Evolutionary conservation across 2,797 vertebrate genomes (phyloP), one percentile per base, ranked within the genome.

Genomic region (Bryconaethiops microstoma): DNA sequence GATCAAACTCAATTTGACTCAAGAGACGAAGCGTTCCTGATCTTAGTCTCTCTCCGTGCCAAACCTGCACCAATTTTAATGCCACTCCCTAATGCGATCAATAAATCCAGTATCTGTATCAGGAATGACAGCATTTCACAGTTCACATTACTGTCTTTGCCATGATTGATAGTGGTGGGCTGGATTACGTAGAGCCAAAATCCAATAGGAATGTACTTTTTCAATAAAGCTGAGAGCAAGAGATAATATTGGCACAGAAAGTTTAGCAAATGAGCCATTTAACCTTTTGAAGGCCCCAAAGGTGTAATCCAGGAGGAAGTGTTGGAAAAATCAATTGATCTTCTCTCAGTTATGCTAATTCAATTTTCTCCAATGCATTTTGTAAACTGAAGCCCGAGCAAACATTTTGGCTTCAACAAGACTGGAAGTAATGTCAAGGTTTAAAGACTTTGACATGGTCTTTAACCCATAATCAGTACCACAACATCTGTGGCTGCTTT

Each of bases 21-120:
- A 81, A 85, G n/a, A 23, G 64, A 89, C 87, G 77, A 78, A 86
- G 40, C 19, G 35, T 16, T 3, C 70, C 50, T 73, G 14, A 82
- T 70, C 57, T 77, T 39, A 0, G 7, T 21, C 76, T 69, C 71
- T 80, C 74, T 23, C 80, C 54, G 76, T 65, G 84, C 81, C 78
- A 84, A 84, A 17, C 12, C 79, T 48, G 80, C 13, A 40, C 45
- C 55, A 5, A 76, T 87, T 79, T 68, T 77, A 79, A 68, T 68
- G 54, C n/a, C 54, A 52, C 84, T 63, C 55, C 17, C 29, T 81
- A 82, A 85, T 35, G 21, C 78, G 74, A 84, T 84, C 42, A n/a
- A 80, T 82, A 74, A 63, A 50, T 39, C 50, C 25, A 17, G 57
- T 29, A 57, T 23, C 23, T 72, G 16, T 72, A 54, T 74, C n/a